Evolutionary conservation across 2,113 vertebrate genomes (phyloP), one percentile per base, ranked within the genome.

Genomic region (Melanotaenia duboulayi): DNA sequence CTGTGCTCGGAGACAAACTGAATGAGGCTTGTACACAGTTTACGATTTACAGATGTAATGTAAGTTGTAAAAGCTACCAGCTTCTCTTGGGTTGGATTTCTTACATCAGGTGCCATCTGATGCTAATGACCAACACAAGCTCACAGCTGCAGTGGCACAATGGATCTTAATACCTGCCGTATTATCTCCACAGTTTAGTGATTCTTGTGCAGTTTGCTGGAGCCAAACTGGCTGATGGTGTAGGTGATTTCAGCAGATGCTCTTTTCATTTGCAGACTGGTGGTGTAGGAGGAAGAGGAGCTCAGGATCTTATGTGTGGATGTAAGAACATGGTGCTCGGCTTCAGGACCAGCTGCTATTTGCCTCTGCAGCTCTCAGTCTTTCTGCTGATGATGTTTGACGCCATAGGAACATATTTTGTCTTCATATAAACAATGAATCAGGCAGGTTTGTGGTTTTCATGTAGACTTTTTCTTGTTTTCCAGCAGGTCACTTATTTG

Each of bases 401-500:
- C 72, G 11, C 32, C 7, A 40, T 40, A 35, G 22, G 25, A 25
- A 66, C 62, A 14, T 28, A 19, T 44, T 56, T 23, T 1, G 44
- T 65, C 17, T 40, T 73, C 46, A 35, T n/a, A 22, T 19, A 65
- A 60, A 54, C n/a, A 20, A 28, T 14, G 37, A 50, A 40, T 14
- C n/a, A 42, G 70, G 35, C 32, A 24, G 64, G 49, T 28, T 13
- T 22, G 32, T 46, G 20, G 49, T 40, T 23, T 23, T 23, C 13
- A 1, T 0, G 23, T 16, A 40, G 39, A 40, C 8, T 19, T 39
- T 4, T 35, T 32, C 4, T 23, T 24, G 32, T 57, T 65, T 1
- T 35, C 40, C 65, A 44, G 78, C 71, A 17, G 74, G 58, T 54
- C 67, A n/a, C 52, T 61, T 58, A 25, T 62, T 60, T 58, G 28